Conservation (phyloP, 2,888 invertebrate species). For the Drosophila yooni region DNA sequence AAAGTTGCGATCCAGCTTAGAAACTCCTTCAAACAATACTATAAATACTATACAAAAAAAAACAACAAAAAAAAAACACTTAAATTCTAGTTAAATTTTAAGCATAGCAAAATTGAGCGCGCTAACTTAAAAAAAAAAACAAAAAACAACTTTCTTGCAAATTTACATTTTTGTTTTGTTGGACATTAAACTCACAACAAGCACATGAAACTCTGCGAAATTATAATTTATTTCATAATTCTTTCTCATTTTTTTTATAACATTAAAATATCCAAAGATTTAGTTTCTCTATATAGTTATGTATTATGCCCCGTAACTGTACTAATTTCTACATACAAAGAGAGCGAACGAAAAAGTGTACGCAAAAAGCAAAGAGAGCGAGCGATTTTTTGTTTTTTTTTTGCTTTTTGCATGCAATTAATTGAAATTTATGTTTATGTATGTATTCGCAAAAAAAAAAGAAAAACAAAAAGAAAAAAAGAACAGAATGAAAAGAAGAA, state of each 20-base stretch:
- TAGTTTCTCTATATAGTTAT: constrained; percentile 44
- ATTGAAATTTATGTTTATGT: constrained; percentile 47
- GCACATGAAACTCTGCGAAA: constrained; percentile 29
- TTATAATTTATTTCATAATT: constrained; percentile 43
- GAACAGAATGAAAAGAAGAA: background rate
- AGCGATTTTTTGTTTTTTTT: constrained; percentile 12
- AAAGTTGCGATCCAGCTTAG: constrained; percentile 25
- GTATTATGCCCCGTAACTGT: constrained; percentile 44
- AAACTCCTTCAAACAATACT: constrained; percentile 37
- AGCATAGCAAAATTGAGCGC: constrained; percentile 63
- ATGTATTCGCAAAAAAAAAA: constrained; percentile 6
- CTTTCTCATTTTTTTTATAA: constrained; percentile 23
- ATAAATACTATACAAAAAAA: constrained; percentile 22
- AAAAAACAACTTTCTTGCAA: constrained; percentile 5
- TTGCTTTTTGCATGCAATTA: constrained; percentile 33
- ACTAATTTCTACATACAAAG: constrained; percentile 35
- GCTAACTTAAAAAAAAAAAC: constrained; percentile 13
- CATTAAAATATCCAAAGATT: constrained; percentile 67
- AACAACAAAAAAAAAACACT: constrained; percentile 15
- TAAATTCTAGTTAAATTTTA: constrained; percentile 54
- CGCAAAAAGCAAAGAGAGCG: constrained; percentile 1
- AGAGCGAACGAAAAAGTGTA: constrained; percentile 4
- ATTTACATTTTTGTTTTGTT: constrained; percentile 6
- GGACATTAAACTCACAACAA: constrained; percentile 5
- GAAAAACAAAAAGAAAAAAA: background rate